Evolutionary conservation across 2,797 vertebrate genomes (phyloP).

Genomic region (Falco biarmicus): DNA sequence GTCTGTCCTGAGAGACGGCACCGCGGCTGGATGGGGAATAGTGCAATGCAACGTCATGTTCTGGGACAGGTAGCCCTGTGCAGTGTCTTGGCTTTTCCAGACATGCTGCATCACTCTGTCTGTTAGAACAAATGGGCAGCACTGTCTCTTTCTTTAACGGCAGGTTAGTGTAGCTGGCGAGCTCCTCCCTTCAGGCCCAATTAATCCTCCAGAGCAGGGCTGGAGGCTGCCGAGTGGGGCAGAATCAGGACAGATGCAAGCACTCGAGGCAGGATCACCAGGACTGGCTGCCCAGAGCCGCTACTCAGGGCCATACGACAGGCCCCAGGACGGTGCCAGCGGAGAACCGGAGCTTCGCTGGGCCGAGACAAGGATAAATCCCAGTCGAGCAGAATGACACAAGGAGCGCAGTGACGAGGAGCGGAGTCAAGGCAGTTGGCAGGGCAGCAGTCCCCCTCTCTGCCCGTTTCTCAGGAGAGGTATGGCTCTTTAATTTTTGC

Average conservation of each 20-base stretch:
- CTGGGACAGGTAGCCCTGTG: not conserved
- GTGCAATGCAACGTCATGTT: accelerated
- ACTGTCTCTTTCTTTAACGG: not conserved
- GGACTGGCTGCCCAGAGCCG: not conserved
- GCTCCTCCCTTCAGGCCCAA: not conserved
- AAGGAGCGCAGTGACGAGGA: accelerated
- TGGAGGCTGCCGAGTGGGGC: not conserved
- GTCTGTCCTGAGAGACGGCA: accelerated
- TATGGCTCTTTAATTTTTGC: not conserved
- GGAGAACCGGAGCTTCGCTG: not conserved
- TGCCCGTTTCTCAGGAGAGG: not conserved
- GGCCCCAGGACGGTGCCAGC: too few species aligned
- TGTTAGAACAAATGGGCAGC: not conserved
- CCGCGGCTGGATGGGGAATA: not conserved
- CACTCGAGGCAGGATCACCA: not conserved
- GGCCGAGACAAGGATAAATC: not conserved
- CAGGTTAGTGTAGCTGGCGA: not conserved
- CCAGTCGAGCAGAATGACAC: accelerated
- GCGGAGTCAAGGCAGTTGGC: not conserved
- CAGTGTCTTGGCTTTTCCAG: not conserved
- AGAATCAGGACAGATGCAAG: not conserved
- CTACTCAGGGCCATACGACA: too few species aligned
- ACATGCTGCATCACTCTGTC: too few species aligned
- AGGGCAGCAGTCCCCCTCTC: accelerated
- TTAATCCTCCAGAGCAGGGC: not conserved